Base-by-base conservation (phyloP, 2,113 vertebrate genomes). In the Columbina picui region DNA sequence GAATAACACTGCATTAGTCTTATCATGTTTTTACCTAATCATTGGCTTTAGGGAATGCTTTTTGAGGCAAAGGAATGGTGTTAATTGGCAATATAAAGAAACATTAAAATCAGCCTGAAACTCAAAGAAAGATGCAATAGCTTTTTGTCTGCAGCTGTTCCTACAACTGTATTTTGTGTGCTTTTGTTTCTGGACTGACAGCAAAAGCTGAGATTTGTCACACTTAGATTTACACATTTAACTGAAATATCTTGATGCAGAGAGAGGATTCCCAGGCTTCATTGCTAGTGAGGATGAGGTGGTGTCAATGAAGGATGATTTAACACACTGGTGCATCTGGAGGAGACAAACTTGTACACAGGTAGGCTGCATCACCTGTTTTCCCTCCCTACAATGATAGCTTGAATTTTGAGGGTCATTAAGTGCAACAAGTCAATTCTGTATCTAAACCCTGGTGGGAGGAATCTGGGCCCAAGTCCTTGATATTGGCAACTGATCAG, bases 271-370 rank as follows among this genome's bases (percentile, higher is more conserved):
- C 34, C 32, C 12, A 56, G 36, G 45, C 32, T 67, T 11, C 6
- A 32, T 10, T 12, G 3, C 1, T 32, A 3, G 29, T 26, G 26
- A 55, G 47, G 43, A 6, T 0, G 4, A 71, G 9, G 7, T 43
- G 27, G 9, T 73, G 47, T 41, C 38, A 41, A 3, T 10, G 12
- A 6, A 36, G 39, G 34, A 30, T 32, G 23, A 50, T 0, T 60
- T 64, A 71, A 22, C 18, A 63, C 4, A 1, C 20, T 12, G 7
- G 6, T 63, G 34, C 23, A 39, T 22, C 15, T 16, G 3, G 2
- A 39, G 36, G 8, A 78, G 55, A 52, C 34, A 41, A 57, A 16
- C 14, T 15, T 27, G 36, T 47, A 16, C 30, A 19, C 0, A 30
- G 14, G 3, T 21, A 60, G 64, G 9, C 50, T 70, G 65, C 82